These are phyloP conservation scores for Zaprionus gabonicus DNA, from an alignment of 1,140 invertebrate species.

Conservation along the genomic window DNA sequence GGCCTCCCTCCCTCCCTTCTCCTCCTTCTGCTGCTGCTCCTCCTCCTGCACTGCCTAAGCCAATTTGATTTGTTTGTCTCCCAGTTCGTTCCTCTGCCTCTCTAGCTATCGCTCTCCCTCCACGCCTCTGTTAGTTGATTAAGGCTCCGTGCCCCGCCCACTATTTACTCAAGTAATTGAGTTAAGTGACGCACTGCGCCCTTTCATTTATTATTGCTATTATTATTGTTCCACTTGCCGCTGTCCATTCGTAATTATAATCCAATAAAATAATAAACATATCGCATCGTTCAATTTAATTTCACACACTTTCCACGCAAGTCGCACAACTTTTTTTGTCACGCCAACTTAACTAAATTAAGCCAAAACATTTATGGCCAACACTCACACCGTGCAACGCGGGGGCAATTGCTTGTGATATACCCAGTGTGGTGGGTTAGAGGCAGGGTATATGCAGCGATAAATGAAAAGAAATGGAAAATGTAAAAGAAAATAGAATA, in stretches of 20 bases:
- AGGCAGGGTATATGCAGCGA: background rate
- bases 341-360: slow-evolving; percentile 78
- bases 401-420: slow-evolving; percentile 25
- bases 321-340: slow-evolving; percentile 62
- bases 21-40: background rate
- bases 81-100: background rate
- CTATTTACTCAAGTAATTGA: slow-evolving; percentile 52
- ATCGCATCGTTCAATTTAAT: slow-evolving; percentile 76
- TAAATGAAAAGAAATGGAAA: too few species aligned
- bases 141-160: slow-evolving; percentile 33
- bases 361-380: slow-evolving; percentile 63
- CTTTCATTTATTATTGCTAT: slow-evolving; percentile 35
- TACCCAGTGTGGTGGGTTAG: background rate
- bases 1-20: background rate
- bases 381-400: slow-evolving; percentile 17
- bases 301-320: slow-evolving; percentile 64
- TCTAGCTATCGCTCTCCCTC: too few species aligned
- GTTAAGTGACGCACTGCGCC: slow-evolving; percentile 47
- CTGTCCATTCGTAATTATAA: slow-evolving; percentile 67
- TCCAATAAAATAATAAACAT: slow-evolving; percentile 81
- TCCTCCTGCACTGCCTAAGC: slow-evolving; percentile 33
- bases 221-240: slow-evolving; percentile 26
- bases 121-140: slow-evolving; percentile 28
- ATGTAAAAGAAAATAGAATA: background rate
- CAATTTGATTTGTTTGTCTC: slow-evolving; percentile 79